phyloP scores from a whole-genome alignment of 37 sponge, comb jelly and placozoan genomes.

The Hormiphora californensis region DNA sequence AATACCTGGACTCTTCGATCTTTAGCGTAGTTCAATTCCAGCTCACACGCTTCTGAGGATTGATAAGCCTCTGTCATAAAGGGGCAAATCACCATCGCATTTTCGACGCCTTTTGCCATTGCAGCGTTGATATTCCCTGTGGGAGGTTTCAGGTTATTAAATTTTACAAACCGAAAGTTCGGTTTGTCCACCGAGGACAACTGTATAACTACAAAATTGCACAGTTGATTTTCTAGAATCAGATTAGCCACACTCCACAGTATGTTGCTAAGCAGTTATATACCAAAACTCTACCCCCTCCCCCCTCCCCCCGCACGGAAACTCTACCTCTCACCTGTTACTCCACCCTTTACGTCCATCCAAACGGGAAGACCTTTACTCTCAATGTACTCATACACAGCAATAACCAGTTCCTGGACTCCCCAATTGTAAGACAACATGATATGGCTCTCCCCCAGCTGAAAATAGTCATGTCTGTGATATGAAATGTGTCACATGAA shows the following conservation, averaged over 20 bases:
- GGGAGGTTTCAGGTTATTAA: background rate
- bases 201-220: too few species aligned
- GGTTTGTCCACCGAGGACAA: too few species aligned
- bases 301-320: too few species aligned
- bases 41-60: constrained; percentile 7
- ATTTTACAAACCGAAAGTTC: too few species aligned
- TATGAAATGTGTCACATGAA: too few species aligned
- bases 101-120: constrained; percentile 5
- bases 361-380: background rate
- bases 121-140: constrained; percentile 47
- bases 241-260: too few species aligned
- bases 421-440: constrained; percentile 54
- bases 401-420: background rate
- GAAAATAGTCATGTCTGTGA: too few species aligned
- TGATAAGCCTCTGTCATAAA: constrained; percentile 42
- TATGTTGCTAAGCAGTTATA: too few species aligned
- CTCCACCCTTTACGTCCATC: constrained; percentile 54
- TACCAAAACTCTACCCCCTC: too few species aligned
- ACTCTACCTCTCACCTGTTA: constrained; percentile 27
- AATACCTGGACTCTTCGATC: constrained; percentile 5
- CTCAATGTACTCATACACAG: background rate
- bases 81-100: constrained; percentile 16
- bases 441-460: constrained; percentile 16
- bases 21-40: constrained; percentile 39
- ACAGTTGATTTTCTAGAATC: too few species aligned